phyloP scores from a whole-genome alignment of 1,140 invertebrate genomes.

The Psilanteris sp. region DNA sequence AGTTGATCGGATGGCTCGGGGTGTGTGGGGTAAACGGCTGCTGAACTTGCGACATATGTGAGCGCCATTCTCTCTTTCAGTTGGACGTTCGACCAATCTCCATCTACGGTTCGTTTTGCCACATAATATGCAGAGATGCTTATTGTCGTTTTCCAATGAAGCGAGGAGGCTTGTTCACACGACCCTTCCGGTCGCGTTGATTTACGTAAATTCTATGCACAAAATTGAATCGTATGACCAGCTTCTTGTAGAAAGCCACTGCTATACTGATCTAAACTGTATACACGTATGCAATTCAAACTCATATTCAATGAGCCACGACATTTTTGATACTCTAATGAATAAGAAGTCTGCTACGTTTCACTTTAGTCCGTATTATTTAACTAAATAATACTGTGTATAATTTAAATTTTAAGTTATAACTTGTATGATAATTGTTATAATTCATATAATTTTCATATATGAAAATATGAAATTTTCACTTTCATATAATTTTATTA shows the following conservation, averaged over 20 bases:
- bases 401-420: no score
- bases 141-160: slow-evolving; percentile 64
- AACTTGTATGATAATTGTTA: no score
- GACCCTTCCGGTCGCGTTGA: slow-evolving; percentile 63
- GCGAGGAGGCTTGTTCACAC: slow-evolving; percentile 63
- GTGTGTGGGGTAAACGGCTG: slow-evolving; percentile 35
- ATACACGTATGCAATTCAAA: no score
- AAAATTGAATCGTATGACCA: slow-evolving; percentile 53
- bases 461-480: no score
- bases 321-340: no score
- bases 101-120: slow-evolving; percentile 52
- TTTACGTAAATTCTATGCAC: slow-evolving; percentile 67
- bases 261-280: no score
- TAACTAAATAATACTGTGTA: no score
- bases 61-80: slow-evolving; percentile 45
- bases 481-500: no score
- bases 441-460: no score
- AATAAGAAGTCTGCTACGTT: no score
- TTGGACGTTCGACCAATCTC: slow-evolving; percentile 47
- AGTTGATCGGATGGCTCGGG: slow-evolving; percentile 36
- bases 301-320: no score
- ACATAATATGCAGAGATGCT: slow-evolving; percentile 62
- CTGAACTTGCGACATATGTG: slow-evolving; percentile 54
- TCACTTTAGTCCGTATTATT: no score
- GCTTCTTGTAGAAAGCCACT: slow-evolving; percentile 6